A percentile compares a stretch with the other conserved stretches of the same genome.
These are phyloP conservation scores for Scophthalmus maximus DNA, from an alignment of 2,113 vertebrate genomes.

Conservation along the genomic window DNA sequence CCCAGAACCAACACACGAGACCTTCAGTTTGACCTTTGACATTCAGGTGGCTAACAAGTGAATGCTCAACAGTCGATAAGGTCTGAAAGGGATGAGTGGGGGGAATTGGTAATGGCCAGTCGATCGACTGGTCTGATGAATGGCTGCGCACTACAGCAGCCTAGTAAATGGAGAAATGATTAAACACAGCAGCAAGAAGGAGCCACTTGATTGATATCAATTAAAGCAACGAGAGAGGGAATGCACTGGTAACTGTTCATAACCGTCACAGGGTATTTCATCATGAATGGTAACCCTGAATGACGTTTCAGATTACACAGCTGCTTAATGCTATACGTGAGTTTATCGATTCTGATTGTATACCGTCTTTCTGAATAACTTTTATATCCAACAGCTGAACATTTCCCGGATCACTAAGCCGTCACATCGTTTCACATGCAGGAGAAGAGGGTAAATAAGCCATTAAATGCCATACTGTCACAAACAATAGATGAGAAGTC, in stretches of 20 bases:
- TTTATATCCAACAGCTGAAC: conserved; percentile 18
- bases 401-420: conserved; percentile 50
- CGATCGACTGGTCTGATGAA: conserved; percentile 66
- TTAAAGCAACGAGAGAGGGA: conserved; percentile 60
- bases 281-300: conserved; percentile 54
- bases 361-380: conserved; percentile 18
- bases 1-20: conserved; percentile 1
- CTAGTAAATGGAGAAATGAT: conserved; percentile 64
- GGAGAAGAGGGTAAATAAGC: conserved; percentile 31
- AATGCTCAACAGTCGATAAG: conserved; percentile 41
- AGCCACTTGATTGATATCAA: conserved; percentile 71
- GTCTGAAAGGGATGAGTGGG: conserved; percentile 45
- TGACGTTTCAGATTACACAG: conserved; percentile 53
- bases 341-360: conserved; percentile 29
- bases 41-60: conserved; percentile 52
- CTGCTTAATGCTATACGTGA: conserved; percentile 44
- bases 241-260: conserved; percentile 63
- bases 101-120: conserved; percentile 53
- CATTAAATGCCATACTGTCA: conserved; percentile 23
- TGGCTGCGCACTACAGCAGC: conserved; percentile 37
- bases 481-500: conserved; percentile 29
- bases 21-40: conserved; percentile 54
- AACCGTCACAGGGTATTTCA: conserved; percentile 58
- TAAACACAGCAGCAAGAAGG: conserved; percentile 56
- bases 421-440: conserved; percentile 26